Evolutionary conservation across 2,113 vertebrate species (phyloP).

Genomic region (Poecilia latipinna): DNA sequence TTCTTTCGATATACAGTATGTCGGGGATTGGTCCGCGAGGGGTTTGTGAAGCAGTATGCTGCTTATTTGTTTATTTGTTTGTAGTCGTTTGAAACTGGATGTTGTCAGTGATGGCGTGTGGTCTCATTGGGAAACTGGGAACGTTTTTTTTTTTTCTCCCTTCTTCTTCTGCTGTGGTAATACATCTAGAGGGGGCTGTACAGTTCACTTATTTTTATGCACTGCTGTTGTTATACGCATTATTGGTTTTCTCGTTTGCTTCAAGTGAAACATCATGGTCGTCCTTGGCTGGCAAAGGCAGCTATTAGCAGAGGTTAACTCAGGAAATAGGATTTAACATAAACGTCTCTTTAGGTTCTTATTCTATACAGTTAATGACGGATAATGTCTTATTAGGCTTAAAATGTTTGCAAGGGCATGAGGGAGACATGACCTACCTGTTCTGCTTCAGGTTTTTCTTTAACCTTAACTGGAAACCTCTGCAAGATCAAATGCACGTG

Average conservation of each 20-base stretch:
- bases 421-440: constrained; percentile 57
- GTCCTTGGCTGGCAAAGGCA: constrained; percentile 42
- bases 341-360: constrained; percentile 45
- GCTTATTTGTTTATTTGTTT: constrained; percentile 16
- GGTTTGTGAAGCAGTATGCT: constrained; percentile 12
- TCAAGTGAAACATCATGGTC: constrained; percentile 15
- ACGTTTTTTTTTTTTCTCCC: constrained; percentile 12
- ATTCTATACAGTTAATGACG: constrained; percentile 1
- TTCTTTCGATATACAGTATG: background rate
- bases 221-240: constrained; percentile 5
- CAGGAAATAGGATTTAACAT: constrained; percentile 42
- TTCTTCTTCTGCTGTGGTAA: constrained; percentile 16
- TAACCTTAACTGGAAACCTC: constrained; percentile 73
- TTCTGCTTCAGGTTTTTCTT: constrained; percentile 58
- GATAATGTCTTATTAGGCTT: constrained; percentile 16
- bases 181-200: constrained; percentile 6
- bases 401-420: constrained; percentile 56
- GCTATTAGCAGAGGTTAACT: constrained; percentile 46
- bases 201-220: constrained; percentile 23
- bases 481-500: constrained; percentile 72
- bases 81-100: constrained; percentile 37
- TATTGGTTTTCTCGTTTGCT: constrained; percentile 37
- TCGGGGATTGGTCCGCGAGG: constrained; percentile 37
- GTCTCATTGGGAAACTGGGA: constrained; percentile 28
- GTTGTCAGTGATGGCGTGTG: constrained; percentile 9